Base-by-base conservation (phyloP, 2,113 vertebrate species). In the Perca flavescens region DNA sequence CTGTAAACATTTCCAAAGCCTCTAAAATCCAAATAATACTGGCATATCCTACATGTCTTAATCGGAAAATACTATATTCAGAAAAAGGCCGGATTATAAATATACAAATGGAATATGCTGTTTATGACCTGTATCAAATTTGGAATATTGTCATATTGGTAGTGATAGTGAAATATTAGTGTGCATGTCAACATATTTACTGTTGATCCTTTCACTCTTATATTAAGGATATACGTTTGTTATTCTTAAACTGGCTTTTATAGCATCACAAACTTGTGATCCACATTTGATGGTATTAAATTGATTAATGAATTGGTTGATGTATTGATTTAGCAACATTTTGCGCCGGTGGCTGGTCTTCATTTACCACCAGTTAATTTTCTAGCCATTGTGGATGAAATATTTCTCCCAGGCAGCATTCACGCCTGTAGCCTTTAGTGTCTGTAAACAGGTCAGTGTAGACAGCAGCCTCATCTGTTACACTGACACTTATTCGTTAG, bases 401-500 rank as follows among this genome's bases (percentile, higher is more conserved):
- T 49, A 83, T 85, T 85, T 54, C 74, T 82, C 72, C 10, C 3
- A 13, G 70, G 46, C 58, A 25, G 8, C 70, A 49, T 62, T 71
- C 74, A 49, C 12, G 84, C 63, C 87, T 74, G 19, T 64, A 83
- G 84, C 79, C 58, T 78, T 87, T 77, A 72, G 75, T 86, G 88
- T 85, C 46, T 80, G 83, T 90, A 89, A 89, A 92, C 92, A 88
- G 88, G 89, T 88, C 89, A 87, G 85, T 70, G 85, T 82, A 50
- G 75, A 84, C 75, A 85, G 86, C 84, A 83, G 79, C 83, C 85
- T 86, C 90, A 93, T 92, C 89, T 79, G 89, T 92, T 92, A 88
- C 72, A 21, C 82, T 89, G 93, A 90, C 90, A 92, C 82, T 87
- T 88, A 90, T 90, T 89, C 80, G 79, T 88, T 93, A 90, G 89